Evolutionary conservation across 2,888 invertebrate genomes (phyloP), one percentile per base, ranked within the genome.

Genomic region (Alsophila aescularia): DNA sequence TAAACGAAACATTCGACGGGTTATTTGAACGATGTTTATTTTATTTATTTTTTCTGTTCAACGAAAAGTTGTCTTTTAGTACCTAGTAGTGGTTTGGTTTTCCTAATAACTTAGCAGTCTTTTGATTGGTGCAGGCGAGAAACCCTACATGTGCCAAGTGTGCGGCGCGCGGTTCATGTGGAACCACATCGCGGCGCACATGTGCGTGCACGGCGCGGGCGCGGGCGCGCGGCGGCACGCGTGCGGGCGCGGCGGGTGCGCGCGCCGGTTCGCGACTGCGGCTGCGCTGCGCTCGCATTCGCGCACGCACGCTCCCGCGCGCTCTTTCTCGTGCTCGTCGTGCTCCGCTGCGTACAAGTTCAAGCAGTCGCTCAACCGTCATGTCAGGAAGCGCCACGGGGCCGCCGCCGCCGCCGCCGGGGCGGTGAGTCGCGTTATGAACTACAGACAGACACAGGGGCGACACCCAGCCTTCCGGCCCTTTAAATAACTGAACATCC

Each of bases 91-190:
- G n/a, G n/a, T n/a, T n/a, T n/a, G n/a, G n/a, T n/a, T n/a, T n/a
- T n/a, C n/a, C n/a, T n/a, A n/a, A n/a, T n/a, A n/a, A n/a, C n/a
- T n/a, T n/a, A n/a, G n/a, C n/a, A n/a, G n/a, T n/a, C 21, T 6
- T 5, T 21, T 21, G 21, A 21, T 8, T 2, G 18, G 2, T 29
- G 0, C 60, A 85, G 86, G 86, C 4, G 83, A 70, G 29, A 77
- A 85, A 56, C 87, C 87, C 1, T 88, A 87, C 74, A 76, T 88
- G 59, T 88, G 88, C 48, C 73, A 79, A 1, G 67, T 81, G 13
- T 88, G 88, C 70, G 87, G 87, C 48, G 74, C 73, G 58, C 79
- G 72, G 15, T 88, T 87, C 77, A 73, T 82, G 0, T 86, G 83
- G 6, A 87, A 88, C 81, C 88, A 86, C 72, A 67, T 88, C 47